Conservation (phyloP, 2,113 vertebrate genomes). For the Noturus placidus region DNA sequence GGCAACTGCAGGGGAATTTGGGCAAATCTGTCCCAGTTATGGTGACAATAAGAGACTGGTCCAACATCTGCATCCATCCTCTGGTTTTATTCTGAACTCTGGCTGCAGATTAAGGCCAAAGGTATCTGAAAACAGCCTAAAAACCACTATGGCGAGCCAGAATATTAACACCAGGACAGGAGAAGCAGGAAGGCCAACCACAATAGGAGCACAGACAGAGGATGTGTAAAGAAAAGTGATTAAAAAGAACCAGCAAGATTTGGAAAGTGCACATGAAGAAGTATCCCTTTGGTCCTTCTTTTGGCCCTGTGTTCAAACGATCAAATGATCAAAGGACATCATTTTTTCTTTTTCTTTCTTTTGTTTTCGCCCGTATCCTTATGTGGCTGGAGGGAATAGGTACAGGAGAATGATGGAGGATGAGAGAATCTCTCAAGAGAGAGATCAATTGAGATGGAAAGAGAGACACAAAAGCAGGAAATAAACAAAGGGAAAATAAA, state of each 20-base stretch:
- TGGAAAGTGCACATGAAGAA: not conserved
- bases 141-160: conserved; percentile 61
- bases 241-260: conserved; percentile 60
- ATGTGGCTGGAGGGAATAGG: not conserved
- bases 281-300: not conserved
- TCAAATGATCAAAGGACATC: not conserved
- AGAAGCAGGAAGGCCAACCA: conserved; percentile 60
- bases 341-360: not conserved
- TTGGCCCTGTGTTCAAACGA: not conserved
- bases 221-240: not conserved
- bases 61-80: conserved; percentile 61
- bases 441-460: conserved; percentile 12
- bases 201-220: not conserved
- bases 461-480: not conserved
- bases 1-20: conserved; percentile 38
- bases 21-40: conserved; percentile 59
- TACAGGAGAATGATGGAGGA: not conserved
- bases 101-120: conserved; percentile 58
- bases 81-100: not conserved
- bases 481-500: not conserved
- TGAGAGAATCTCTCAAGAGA: not conserved
- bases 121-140: conserved; percentile 68
- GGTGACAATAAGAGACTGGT: conserved; percentile 64
- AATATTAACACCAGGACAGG: conserved; percentile 59
- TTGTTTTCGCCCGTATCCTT: not conserved